A percentile compares a stretch with the other conserved stretches of the same genome.
phyloP scores from a whole-genome alignment of 2,113 vertebrate species.

The Microtus ochrogaster region DNA sequence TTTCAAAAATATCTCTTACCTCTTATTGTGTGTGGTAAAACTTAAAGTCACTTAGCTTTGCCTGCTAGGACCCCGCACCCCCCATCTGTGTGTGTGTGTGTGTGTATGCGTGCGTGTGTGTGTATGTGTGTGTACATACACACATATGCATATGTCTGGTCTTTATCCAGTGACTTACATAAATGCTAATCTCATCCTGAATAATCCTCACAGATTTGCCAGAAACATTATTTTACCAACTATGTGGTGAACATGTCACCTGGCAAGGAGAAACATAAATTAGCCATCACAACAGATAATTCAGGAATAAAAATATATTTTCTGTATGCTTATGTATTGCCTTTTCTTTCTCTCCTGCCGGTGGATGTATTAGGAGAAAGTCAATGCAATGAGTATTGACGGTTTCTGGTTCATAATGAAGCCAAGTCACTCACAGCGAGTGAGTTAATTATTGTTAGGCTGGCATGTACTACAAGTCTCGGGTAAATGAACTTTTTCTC shows the following conservation, averaged over 20 bases:
- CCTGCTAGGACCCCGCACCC: background rate
- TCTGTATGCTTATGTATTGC: background rate
- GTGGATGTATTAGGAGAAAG: background rate
- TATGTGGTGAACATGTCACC: background rate
- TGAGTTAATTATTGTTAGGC: constrained; percentile 4
- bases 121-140: background rate
- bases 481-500: constrained; percentile 45
- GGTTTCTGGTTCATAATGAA: constrained; percentile 48
- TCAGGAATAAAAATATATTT: background rate
- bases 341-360: background rate
- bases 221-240: background rate
- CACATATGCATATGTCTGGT: background rate
- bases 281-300: background rate
- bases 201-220: background rate
- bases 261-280: background rate
- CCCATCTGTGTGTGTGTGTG: background rate
- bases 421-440: background rate
- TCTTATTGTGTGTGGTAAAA: background rate
- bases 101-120: background rate
- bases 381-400: background rate
- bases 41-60: background rate
- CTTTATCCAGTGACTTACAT: background rate
- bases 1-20: background rate
- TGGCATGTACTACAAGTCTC: background rate
- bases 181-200: background rate